Evolutionary conservation across 2,113 vertebrate genomes (phyloP), one percentile per base, ranked within the genome.

Genomic region (Leptobrachium ailaonicum): DNA sequence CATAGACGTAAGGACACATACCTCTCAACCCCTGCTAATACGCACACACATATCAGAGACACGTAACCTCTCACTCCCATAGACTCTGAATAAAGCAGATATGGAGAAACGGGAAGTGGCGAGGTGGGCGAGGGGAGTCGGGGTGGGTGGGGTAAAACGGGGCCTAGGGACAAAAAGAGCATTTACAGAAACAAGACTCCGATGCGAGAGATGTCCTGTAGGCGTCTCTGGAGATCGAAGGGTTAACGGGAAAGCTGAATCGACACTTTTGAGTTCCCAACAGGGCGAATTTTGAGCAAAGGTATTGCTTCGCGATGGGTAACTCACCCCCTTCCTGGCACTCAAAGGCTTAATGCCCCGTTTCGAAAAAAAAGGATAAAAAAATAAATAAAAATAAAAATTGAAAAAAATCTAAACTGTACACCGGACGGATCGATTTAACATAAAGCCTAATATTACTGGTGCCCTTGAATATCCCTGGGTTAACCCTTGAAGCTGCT

Each of bases 151-250:
- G 62, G 47, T 8, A 5, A 12, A 12, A 1, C 10, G 9, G 56
- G 9, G 10, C 13, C 10, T 1, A 20, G 62, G n/a, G 32, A 20
- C n/a, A 4, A 20, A 8, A 4, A 13, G 14, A 44, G 56, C 67
- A 60, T 41, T 81, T 81, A 81, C 64, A 81, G 63, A 69, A 47
- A 69, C 58, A 32, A 81, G 79, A 81, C 66, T 81, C 56, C 50
- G 2, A 67, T 80, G 68, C 50, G 71, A 81, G 79, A 75, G 60
- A 66, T 79, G 68, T 71, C 75, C 53, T 69, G 71, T 42, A 13
- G 71, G 62, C 73, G 71, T 73, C 78, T 41, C 63, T 68, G 47
- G 66, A 81, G 75, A 64, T 81, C 63, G 20, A 53, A 47, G 72
- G 76, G 70, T 66, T 54, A 66, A 41, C 44, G 63, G 76, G 78